phyloP scores from a whole-genome alignment of 2,888 invertebrate genomes.

The Coelopa pilipes region DNA sequence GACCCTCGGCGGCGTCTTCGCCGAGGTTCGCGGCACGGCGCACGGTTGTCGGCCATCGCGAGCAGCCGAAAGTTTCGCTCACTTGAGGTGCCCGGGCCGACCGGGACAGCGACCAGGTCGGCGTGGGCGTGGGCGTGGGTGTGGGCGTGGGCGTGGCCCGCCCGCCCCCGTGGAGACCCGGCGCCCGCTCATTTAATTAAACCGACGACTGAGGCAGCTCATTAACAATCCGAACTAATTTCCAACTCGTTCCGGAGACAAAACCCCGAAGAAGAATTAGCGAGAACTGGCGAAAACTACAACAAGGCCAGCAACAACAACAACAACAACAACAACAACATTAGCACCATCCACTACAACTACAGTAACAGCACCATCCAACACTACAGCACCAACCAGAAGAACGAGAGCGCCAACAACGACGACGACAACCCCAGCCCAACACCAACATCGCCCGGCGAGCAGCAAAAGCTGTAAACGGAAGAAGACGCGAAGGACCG shows the following conservation, averaged over 20 bases:
- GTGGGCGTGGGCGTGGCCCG: too few relatives aligned
- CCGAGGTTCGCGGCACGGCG: too few relatives aligned
- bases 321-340: not conserved
- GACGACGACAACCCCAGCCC: not conserved
- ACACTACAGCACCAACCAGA: conserved; percentile 6
- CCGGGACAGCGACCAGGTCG: too few relatives aligned
- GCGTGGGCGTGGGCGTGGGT: too few relatives aligned
- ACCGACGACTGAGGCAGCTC: conserved; percentile 33
- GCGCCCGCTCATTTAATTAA: conserved; percentile 31
- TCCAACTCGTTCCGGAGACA: conserved; percentile 31
- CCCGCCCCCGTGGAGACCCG: not conserved
- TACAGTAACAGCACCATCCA: conserved; percentile 9
- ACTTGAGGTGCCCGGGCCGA: too few relatives aligned
- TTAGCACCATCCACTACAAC: conserved; percentile 20
- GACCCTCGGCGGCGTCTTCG: too few relatives aligned
- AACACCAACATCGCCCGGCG: too few relatives aligned
- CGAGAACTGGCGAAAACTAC: not conserved
- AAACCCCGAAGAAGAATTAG: conserved; percentile 31
- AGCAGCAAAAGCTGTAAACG: too few relatives aligned
- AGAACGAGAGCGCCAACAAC: not conserved
- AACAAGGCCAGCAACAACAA: too few relatives aligned
- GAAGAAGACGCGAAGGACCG: too few relatives aligned
- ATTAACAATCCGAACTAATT: conserved; percentile 37
- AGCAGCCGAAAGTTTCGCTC: too few relatives aligned
- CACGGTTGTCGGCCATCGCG: too few relatives aligned